Percentiles rank a stretch among this genome's conserved stretches.
Evolutionary conservation across 2,797 vertebrate genomes (phyloP).

Genomic region (Delichon dasypus): DNA sequence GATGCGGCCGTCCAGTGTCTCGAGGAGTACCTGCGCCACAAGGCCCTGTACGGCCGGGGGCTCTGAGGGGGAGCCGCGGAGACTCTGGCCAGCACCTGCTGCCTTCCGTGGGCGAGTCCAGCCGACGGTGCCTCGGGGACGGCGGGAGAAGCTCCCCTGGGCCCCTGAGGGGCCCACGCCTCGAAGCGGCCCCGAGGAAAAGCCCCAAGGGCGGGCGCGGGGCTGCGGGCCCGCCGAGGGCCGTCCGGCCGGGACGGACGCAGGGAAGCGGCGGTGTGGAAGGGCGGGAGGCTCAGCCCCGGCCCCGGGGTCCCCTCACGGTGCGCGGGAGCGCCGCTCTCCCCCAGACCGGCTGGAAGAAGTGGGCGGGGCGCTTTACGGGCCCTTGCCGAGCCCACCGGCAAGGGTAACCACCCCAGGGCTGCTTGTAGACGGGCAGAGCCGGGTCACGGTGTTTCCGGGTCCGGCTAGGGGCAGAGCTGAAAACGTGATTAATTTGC

Average conservation of each 20-base stretch:
- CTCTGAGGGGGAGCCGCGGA: conserved; percentile 24
- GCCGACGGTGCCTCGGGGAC: not conserved
- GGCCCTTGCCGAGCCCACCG: rapidly evolving
- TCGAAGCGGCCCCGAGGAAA: not conserved
- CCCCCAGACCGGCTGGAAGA: rapidly evolving
- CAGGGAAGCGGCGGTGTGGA: rapidly evolving
- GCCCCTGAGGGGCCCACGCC: not conserved
- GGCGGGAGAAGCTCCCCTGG: not conserved
- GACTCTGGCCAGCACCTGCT: not conserved
- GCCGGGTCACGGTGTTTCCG: not conserved
- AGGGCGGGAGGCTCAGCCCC: not conserved
- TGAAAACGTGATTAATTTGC: not conserved
- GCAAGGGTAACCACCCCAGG: rapidly evolving
- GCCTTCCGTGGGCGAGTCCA: not conserved
- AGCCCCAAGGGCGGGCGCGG: not conserved
- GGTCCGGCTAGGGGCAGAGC: not conserved
- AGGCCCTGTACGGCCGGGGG: conserved; percentile 68
- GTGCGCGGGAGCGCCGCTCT: not conserved
- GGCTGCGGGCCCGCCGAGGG: not conserved
- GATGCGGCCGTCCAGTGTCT: conserved; percentile 83
- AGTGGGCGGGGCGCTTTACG: rapidly evolving
- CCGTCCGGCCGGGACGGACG: not conserved
- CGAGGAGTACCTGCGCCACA: conserved; percentile 82
- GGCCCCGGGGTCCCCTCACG: not conserved
- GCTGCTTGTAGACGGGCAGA: rapidly evolving